phyloP scores from a whole-genome alignment of 1,140 invertebrate genomes.

The Yoshiicerus persimilis region DNA sequence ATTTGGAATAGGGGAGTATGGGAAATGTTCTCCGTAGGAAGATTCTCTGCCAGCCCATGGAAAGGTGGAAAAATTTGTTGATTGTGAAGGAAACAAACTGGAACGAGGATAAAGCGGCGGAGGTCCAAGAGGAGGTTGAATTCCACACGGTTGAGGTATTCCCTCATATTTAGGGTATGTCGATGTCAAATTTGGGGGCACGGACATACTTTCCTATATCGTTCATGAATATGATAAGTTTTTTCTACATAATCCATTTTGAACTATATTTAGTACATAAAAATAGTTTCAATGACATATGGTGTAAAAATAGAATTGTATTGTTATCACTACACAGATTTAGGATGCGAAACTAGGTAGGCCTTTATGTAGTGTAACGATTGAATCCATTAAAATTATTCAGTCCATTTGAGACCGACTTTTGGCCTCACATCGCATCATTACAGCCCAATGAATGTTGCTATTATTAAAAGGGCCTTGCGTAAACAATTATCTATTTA shows the following conservation, averaged over 20 bases:
- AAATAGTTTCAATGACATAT: not conserved
- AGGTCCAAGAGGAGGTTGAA: not conserved
- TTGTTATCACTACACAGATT: too few relatives aligned
- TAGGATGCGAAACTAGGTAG: too few relatives aligned
- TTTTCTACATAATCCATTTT: not conserved
- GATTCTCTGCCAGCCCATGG: not conserved
- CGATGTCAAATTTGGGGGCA: constrained; percentile 18
- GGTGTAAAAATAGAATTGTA: too few relatives aligned
- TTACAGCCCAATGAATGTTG: too few relatives aligned
- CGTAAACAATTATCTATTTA: too few relatives aligned
- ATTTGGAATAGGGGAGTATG: not conserved
- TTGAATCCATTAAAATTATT: too few relatives aligned
- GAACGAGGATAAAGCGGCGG: constrained; percentile 12
- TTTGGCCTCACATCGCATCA: too few relatives aligned
- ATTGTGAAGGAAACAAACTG: constrained; percentile 2
- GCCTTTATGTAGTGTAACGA: too few relatives aligned
- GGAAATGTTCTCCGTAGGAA: not conserved
- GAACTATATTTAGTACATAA: not conserved
- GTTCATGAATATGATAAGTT: not conserved
- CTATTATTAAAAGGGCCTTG: too few relatives aligned
- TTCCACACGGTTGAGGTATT: not conserved
- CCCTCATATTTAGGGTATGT: constrained; percentile 26
- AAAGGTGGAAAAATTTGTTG: constrained; percentile 7
- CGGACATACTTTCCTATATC: constrained; percentile 12
- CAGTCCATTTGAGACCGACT: too few relatives aligned